Conservation (phyloP, 2,888 invertebrate genomes). For the Dusona sp. region DNA sequence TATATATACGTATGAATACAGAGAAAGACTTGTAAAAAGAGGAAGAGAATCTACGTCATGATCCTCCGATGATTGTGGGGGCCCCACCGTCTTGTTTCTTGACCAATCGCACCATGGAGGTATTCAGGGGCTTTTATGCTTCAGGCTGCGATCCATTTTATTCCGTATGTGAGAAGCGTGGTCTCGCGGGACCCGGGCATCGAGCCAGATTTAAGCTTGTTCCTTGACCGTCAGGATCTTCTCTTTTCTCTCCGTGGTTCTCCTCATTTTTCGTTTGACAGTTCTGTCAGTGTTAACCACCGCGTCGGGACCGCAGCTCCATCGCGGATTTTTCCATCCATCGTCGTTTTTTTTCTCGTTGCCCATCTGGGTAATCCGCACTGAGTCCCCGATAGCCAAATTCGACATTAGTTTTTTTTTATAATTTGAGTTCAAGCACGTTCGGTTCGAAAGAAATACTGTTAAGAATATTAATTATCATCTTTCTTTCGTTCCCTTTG, state of each 20-base stretch:
- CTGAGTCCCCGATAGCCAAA: not conserved
- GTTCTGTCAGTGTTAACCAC: slow-evolving; percentile 47
- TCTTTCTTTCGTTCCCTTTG: not conserved
- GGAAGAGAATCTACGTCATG: slow-evolving; percentile 37
- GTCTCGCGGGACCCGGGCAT: slow-evolving; percentile 71
- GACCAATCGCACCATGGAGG: slow-evolving; percentile 63
- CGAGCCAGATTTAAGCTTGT: slow-evolving; percentile 82
- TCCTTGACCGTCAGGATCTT: slow-evolving; percentile 81
- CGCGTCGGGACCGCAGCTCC: slow-evolving; percentile 30
- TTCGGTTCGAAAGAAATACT: not conserved
- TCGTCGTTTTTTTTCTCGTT: not conserved
- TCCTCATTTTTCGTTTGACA: slow-evolving; percentile 65
- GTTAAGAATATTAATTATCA: not conserved
- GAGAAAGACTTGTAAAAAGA: slow-evolving; percentile 18
- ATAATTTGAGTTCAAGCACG: not conserved
- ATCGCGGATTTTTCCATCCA: not conserved
- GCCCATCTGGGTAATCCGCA: not conserved
- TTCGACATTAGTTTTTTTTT: not conserved
- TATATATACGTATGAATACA: not conserved
- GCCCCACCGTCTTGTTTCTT: slow-evolving; percentile 62
- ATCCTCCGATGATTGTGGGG: slow-evolving; percentile 66
- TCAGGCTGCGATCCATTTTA: not conserved
- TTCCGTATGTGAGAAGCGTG: slow-evolving; percentile 72
- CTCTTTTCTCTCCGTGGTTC: slow-evolving; percentile 37
- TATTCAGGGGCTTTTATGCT: slow-evolving; percentile 49